Percentiles rank a stretch among this genome's conserved stretches.
These are phyloP conservation scores for Chrysina gloriosa DNA, from an alignment of 2,888 invertebrate species.

Conservation along the genomic window DNA sequence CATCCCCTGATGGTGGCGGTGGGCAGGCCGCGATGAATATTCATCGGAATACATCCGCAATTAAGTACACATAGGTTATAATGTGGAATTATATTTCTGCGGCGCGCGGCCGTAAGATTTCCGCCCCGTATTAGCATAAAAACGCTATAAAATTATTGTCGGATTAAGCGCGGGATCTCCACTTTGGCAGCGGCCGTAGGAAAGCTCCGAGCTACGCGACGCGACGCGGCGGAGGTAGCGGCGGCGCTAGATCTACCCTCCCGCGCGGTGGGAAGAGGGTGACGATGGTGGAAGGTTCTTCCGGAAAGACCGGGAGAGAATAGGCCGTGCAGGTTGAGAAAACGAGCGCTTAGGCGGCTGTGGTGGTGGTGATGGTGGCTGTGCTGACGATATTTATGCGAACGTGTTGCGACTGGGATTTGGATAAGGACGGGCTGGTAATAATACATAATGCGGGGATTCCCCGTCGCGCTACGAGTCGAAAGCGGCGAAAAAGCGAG, in stretches of 20 bases:
- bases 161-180: conserved; percentile 53
- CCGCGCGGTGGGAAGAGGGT: too few species aligned
- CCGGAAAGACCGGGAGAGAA: not conserved
- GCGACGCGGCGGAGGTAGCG: too few species aligned
- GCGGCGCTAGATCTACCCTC: too few species aligned
- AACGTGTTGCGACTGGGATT: conserved; percentile 30
- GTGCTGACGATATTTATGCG: not conserved
- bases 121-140: conserved; percentile 57
- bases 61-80: conserved; percentile 56
- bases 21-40: conserved; percentile 47
- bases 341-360: conserved; percentile 13
- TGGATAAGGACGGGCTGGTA: conserved; percentile 9
- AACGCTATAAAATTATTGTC: conserved; percentile 60
- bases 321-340: conserved; percentile 3
- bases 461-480: not conserved
- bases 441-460: too few species aligned
- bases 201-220: too few species aligned
- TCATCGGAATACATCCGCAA: conserved; percentile 52
- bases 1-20: not conserved
- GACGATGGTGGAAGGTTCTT: too few species aligned
- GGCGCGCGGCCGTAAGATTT: conserved; percentile 53
- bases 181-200: conserved; percentile 27
- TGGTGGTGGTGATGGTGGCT: conserved; percentile 9
- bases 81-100: conserved; percentile 54
- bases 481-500: not conserved